Base-by-base conservation (phyloP, 1,140 invertebrate genomes). In the Penaeus japonicus region DNA sequence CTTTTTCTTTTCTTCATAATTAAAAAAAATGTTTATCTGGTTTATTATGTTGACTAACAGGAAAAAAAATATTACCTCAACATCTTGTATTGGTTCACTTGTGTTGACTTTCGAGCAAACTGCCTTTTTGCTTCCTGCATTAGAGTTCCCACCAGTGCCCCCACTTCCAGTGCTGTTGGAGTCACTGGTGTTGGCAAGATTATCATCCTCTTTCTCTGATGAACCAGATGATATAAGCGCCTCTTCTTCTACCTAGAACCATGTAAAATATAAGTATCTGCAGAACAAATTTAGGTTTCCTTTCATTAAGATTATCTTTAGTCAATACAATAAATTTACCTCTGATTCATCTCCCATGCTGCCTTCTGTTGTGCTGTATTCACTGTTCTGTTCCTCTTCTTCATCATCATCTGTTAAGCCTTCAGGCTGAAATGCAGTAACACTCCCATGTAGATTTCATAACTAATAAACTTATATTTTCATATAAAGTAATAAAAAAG, bases 371-470 rank as follows among this genome's bases (percentile, higher is more conserved):
- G 55, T 65, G 10, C 62, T 82, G 65, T 82, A 88, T 30, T 88
- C 86, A 75, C 65, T 70, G 30, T 62, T 27, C 79, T 83, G 79
- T 20, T 88, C 86, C n/a, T 88, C 87, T 24, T 88, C 87, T 78
- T 88, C 81, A 84, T 88, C 87, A 78, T 88, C 81, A 84, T 88
- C 87, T 59, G 87, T 88, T 47, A 88, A 35, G 47, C 87, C 87
- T 88, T 88, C 87, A 30, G 87, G 87, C 87, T 88, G 73, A n/a
- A 88, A 70, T 27, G 15, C 27, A 75, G 30, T 77, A 39, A 75
- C 17, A 47, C 7, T 73, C 1, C 4, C 5, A 2, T 30, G 10
- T 27, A 27, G 3, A n/a, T 30, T 17, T 30, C 12, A 73, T 10
- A 30, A 18, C 10, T 20, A 27, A 65, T 27, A 24, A 65, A 12